Evolutionary conservation across 2,113 vertebrate species (phyloP), one percentile per base, ranked within the genome.

Genomic region (Engraulis encrasicolus): DNA sequence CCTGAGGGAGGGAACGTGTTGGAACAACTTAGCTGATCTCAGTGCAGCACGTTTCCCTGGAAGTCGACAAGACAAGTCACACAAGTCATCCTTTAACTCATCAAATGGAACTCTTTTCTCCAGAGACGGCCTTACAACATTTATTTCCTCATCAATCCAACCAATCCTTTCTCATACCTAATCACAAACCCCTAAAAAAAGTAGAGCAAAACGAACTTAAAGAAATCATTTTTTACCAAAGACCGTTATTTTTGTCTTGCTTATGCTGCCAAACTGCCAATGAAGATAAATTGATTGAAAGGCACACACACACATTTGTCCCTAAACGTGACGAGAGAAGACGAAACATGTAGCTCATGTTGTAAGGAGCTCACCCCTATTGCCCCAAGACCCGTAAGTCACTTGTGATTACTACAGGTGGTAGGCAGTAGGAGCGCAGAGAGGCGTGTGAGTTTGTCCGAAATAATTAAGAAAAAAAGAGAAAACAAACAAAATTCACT

Each of bases 181-280:
- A 36, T 80, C 71, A 45, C 36, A 54, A n/a, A 37, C 38, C 48
- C 78, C 61, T 45, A 20, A 49, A 38, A 27, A 50, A 87, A 87
- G 78, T 20, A 83, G 81, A 87, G 84, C 82, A 84, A 86, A 90
- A 86, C 77, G 82, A 81, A 87, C 88, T 89, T 82, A 84, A 87
- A 89, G 80, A 36, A 90, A 86, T 88, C 90, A 45, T 45, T 5
- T 45, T 45, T 91, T 83, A 95, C 93, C 94, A 95, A 95, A 95
- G 93, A 95, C 90, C 90, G 90, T 83, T n/a, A n/a, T n/a, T n/a
- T 89, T 89, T 86, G 85, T 90, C 83, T 91, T 86, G 90, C 92
- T 93, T 89, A 92, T 78, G 91, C 94, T 94, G 94, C 92, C 94
- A 93, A n/a, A 92, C 89, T 92, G 90, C 93, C 92, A 92, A 93